Evolutionary conservation across 2,113 vertebrate species (phyloP).

Genomic region (Entelurus aequoreus): DNA sequence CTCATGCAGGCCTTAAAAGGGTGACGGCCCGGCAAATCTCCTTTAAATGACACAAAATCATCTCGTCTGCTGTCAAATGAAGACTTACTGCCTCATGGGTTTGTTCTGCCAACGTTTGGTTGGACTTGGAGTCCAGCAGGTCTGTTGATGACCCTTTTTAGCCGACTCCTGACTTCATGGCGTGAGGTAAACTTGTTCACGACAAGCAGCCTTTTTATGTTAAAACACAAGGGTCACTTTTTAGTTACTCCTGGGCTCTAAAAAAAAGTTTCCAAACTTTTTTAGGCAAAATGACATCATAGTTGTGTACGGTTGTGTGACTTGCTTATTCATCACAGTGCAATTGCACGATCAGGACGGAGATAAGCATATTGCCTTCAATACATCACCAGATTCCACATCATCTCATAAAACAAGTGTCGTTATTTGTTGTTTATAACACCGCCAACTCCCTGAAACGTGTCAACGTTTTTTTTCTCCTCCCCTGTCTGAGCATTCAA

Average conservation of each 20-base stretch:
- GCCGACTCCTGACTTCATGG: conserved; percentile 17
- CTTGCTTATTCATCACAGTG: neutral
- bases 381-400: conserved; percentile 2
- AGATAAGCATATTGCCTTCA: neutral
- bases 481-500: conserved; percentile 57
- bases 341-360: neutral
- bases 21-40: neutral
- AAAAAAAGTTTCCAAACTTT: conserved; percentile 1
- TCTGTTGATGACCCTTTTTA: neutral
- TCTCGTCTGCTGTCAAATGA: neutral
- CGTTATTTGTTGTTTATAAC: conserved; percentile 43
- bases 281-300: neutral
- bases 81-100: neutral
- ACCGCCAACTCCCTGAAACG: conserved; percentile 46
- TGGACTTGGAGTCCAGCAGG: neutral
- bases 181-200: conserved; percentile 4
- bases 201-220: conserved; percentile 8
- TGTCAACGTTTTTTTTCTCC: conserved; percentile 51
- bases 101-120: conserved; percentile 4
- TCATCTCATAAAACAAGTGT: conserved; percentile 14
- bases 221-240: neutral
- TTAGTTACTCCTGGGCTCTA: neutral
- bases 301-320: neutral
- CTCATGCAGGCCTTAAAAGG: conserved; percentile 20
- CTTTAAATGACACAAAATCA: conserved; percentile 5